Conservation (phyloP, 2,888 invertebrate species). For the Hyposoter dolosus region DNA sequence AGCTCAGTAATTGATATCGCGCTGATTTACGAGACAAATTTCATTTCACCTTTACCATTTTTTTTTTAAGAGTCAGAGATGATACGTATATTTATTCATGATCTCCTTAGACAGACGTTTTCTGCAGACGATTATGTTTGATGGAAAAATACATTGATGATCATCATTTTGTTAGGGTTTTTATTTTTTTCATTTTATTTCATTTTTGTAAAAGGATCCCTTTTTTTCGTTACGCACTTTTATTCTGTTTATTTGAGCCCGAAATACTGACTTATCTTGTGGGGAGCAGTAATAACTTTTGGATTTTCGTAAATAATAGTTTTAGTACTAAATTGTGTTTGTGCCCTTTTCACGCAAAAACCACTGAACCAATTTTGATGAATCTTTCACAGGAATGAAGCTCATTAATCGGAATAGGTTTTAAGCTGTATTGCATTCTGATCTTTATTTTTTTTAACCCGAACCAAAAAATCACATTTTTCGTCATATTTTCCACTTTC, state of each 20-base stretch:
- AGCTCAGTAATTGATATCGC: constrained; percentile 9
- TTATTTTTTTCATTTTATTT: neutral
- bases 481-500: too few species aligned
- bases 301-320: too few species aligned
- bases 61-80: constrained; percentile 11
- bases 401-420: too few species aligned
- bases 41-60: neutral
- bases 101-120: neutral
- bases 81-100: neutral
- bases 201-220: neutral
- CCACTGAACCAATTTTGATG: too few species aligned
- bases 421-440: too few species aligned
- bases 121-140: neutral
- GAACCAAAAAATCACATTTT: too few species aligned
- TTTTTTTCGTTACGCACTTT: neutral
- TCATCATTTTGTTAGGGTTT: neutral
- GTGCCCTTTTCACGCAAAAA: too few species aligned
- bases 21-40: constrained; percentile 20
- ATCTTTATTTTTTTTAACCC: too few species aligned
- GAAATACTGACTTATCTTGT: too few species aligned
- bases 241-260: neutral
- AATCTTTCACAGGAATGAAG: too few species aligned
- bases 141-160: neutral
- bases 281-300: too few species aligned
- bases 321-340: too few species aligned